These are phyloP conservation scores for Grapholita molesta DNA, from an alignment of 1,140 invertebrate species.

Conservation along the genomic window DNA sequence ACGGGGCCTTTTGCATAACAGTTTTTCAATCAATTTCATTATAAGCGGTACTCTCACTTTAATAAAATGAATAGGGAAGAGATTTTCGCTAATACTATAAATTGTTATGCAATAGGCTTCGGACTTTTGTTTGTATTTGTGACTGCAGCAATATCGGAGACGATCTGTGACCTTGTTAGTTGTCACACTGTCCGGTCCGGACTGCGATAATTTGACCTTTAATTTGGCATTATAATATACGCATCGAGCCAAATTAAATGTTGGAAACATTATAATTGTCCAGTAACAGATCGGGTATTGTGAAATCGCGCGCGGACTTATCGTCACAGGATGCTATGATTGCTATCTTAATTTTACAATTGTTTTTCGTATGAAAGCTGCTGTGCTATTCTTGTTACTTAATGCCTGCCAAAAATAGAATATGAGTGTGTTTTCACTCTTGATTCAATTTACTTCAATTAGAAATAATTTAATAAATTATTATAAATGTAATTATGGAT, in stretches of 20 bases:
- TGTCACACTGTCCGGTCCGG: background rate
- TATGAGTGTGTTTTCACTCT: background rate
- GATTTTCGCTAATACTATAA: too few species aligned
- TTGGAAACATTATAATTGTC: background rate
- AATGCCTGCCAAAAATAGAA: conserved; percentile 24
- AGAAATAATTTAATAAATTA: conserved; percentile 44
- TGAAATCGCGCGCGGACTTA: background rate
- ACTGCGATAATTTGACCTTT: too few species aligned
- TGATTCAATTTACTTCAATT: conserved; percentile 20
- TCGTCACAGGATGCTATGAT: background rate
- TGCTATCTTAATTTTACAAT: background rate
- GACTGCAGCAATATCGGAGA: background rate
- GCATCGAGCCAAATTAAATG: background rate
- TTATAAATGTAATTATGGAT: conserved; percentile 43
- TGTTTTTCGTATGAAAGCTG: background rate
- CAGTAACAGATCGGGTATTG: background rate
- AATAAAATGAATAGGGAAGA: too few species aligned
- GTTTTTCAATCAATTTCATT: too few species aligned
- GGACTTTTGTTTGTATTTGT: background rate
- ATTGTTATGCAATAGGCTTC: too few species aligned
- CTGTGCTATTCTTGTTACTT: conserved; percentile 29
- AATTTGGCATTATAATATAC: too few species aligned
- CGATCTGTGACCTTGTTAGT: background rate
- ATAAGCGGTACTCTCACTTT: too few species aligned
- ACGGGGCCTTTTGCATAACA: too few species aligned